Evolutionary conservation across 1,140 invertebrate species (phyloP).

Genomic region (Adoxophyes honmai): DNA sequence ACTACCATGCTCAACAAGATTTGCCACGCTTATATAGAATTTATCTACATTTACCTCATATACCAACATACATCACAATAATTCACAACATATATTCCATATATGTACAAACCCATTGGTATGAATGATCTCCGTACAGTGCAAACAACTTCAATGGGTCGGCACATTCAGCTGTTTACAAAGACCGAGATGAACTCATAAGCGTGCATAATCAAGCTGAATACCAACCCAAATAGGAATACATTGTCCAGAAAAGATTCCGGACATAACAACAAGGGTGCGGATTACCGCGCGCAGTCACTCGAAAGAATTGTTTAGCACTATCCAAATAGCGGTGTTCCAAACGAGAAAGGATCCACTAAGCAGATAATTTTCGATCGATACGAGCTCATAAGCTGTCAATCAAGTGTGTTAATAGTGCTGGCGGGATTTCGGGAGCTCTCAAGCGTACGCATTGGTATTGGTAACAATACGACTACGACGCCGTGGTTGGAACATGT

Average conservation of each 20-base stretch:
- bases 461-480: conserved; percentile 1
- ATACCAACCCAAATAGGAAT: conserved; percentile 57
- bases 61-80: too few species aligned
- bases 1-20: too few species aligned
- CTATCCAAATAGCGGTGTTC: conserved; percentile 67
- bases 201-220: conserved; percentile 59
- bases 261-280: conserved; percentile 48
- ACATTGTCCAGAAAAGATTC: conserved; percentile 36
- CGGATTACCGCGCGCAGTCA: conserved; percentile 55
- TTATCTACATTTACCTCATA: too few species aligned
- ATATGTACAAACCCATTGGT: too few species aligned
- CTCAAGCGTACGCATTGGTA: not conserved
- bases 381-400: conserved; percentile 51
- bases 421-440: not conserved
- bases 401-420: conserved; percentile 50
- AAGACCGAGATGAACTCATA: conserved; percentile 38
- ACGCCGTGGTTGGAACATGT: too few species aligned
- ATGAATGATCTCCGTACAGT: not conserved
- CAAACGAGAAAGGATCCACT: conserved; percentile 51
- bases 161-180: conserved; percentile 22
- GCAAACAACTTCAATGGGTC: conserved; percentile 9
- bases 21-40: too few species aligned
- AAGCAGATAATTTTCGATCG: conserved; percentile 70
- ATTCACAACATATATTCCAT: too few species aligned
- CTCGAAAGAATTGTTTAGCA: conserved; percentile 73